A percentile compares a stretch with the other conserved stretches of the same genome.
Evolutionary conservation across 2,113 vertebrate species (phyloP).

Genomic region (Rhagologus leucostigma): DNA sequence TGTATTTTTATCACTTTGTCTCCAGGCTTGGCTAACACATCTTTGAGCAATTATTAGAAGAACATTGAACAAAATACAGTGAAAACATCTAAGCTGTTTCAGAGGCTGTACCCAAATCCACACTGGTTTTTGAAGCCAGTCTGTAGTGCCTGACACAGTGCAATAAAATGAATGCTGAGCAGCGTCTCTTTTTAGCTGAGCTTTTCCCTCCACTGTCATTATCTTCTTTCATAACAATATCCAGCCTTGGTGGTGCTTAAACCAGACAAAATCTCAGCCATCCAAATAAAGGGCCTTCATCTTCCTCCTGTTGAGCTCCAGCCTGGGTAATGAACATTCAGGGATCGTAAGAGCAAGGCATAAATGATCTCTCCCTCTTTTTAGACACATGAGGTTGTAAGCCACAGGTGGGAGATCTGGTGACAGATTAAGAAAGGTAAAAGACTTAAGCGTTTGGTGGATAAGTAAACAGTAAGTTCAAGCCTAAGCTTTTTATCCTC

Average conservation of each 20-base stretch:
- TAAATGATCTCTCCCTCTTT: not conserved
- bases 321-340: not conserved
- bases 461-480: conserved; percentile 8
- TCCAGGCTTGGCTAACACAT: not conserved
- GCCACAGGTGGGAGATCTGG: not conserved
- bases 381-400: not conserved
- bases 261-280: not conserved
- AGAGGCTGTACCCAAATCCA: not conserved
- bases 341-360: not conserved
- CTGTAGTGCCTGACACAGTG: not conserved
- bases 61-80: not conserved
- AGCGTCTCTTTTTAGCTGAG: not conserved
- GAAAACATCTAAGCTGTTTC: not conserved
- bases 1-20: not conserved
- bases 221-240: not conserved
- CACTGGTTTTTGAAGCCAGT: not conserved
- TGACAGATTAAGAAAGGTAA: not conserved
- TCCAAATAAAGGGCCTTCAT: not conserved
- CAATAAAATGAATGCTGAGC: not conserved
- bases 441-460: not conserved
- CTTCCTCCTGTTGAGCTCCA: not conserved
- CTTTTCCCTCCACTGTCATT: not conserved
- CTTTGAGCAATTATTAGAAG: not conserved
- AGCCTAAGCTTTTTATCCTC: conserved; percentile 42
- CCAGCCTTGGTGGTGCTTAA: not conserved